Evolutionary conservation across 2,113 vertebrate genomes (phyloP).

Genomic region (Indicator maculatus): DNA sequence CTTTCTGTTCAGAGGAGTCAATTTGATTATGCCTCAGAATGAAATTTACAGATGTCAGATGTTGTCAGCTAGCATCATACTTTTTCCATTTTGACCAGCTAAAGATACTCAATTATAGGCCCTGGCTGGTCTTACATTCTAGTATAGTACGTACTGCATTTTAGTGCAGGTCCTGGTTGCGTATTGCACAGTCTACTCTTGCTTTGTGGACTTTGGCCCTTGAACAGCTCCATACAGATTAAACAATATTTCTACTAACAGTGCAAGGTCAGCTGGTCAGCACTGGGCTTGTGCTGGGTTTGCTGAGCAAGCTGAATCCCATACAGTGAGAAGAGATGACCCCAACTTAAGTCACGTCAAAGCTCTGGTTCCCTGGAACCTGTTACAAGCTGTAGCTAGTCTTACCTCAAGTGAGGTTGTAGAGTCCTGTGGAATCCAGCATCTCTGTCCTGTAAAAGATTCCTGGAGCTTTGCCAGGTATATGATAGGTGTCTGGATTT

Average conservation of each 20-base stretch:
- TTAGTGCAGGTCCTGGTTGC: not conserved
- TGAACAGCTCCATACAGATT: not conserved
- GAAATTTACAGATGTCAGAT: not conserved
- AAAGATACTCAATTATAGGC: not conserved
- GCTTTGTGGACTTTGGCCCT: not conserved
- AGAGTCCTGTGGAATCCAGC: not conserved
- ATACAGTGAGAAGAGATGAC: not conserved
- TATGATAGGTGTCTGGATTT: not conserved
- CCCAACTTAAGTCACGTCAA: not conserved
- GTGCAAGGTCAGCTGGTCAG: not conserved
- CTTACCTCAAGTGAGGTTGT: not conserved
- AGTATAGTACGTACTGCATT: rapidly evolving
- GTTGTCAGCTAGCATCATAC: not conserved
- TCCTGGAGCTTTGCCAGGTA: not conserved
- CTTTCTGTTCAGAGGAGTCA: not conserved
- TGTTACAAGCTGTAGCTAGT: rapidly evolving
- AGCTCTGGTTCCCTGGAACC: not conserved
- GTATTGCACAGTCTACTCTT: rapidly evolving
- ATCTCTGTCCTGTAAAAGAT: not conserved
- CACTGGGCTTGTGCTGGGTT: not conserved
- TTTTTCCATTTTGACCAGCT: not conserved
- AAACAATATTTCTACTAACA: not conserved
- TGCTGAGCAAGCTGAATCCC: not conserved
- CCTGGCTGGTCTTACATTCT: rapidly evolving
- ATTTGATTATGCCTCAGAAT: not conserved